These are phyloP conservation scores for Phylloscopus trochiloides DNA, from an alignment of 2,113 vertebrate genomes.

Conservation along the genomic window DNA sequence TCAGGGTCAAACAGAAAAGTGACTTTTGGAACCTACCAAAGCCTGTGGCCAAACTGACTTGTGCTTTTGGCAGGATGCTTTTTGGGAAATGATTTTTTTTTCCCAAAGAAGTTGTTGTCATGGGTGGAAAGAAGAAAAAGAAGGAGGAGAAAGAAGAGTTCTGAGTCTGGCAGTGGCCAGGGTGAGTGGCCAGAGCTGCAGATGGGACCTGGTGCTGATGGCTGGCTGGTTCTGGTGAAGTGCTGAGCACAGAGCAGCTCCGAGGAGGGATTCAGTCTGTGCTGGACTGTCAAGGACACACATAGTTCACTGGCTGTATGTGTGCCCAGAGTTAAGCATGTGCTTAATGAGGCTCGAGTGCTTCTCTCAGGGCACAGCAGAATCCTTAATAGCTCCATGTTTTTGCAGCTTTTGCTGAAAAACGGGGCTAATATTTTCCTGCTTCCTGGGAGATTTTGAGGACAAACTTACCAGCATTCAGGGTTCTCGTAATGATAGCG, in stretches of 20 bases:
- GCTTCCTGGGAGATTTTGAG: constrained; percentile 28
- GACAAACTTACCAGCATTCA: neutral
- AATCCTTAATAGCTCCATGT: neutral
- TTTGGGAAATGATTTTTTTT: neutral
- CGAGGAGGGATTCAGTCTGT: neutral
- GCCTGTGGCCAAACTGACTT: neutral
- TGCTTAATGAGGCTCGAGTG: constrained; percentile 58
- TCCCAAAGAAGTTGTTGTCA: neutral
- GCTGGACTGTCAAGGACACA: constrained; percentile 41
- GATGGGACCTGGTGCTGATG: neutral
- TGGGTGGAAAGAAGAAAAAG: neutral
- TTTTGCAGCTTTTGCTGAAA: constrained; percentile 44
- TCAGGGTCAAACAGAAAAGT: neutral
- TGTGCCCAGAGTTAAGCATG: constrained; percentile 52
- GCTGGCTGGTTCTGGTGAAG: neutral
- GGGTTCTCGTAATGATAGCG: neutral
- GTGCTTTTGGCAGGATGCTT: neutral
- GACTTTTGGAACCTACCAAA: neutral
- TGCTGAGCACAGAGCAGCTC: constrained; percentile 16
- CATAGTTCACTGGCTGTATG: constrained; percentile 35
- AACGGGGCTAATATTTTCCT: neutral
- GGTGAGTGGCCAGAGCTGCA: neutral
- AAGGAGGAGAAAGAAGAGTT: no score
- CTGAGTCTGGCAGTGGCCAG: neutral
- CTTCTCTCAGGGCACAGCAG: constrained; percentile 13